Base-by-base conservation (phyloP, 2,888 invertebrate genomes). In the Acleris emargana region DNA sequence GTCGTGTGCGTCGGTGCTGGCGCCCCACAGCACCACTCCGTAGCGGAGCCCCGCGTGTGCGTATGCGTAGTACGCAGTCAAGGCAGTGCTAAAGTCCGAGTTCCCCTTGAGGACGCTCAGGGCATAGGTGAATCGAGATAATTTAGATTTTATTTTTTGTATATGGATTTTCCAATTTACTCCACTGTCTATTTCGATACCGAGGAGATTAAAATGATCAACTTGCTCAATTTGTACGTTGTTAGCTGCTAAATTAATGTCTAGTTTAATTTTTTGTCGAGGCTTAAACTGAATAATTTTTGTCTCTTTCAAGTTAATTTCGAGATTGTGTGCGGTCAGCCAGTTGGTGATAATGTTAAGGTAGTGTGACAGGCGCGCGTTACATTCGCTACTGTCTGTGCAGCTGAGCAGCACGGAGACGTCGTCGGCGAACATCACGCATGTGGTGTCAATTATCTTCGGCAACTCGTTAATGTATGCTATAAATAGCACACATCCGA, bases 281-380 rank as follows among this genome's bases (percentile, higher is more conserved):
- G 57, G 42, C 4, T 20, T 45, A 57, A 18, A 57, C 22, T 57
- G 57, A 16, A 57, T 57, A 7, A 57, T 0, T 57, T 57, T 57
- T 4, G 49, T 49, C 43, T 57, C 45, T 16, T 38, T 20, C 5
- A 57, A 18, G 1, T 55, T 55, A 6, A 57, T 57, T 45, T 57
- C 45, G 4, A 57, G 22, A 22, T 57, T 47, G 18, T 57, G 57
- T 11, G 20, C 45, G 1, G 38, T 22, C 1, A 25, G 22, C 50
- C 20, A 50, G 1, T 20, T 9, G 1, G n/a, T 5, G 5, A 50
- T 50, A 9, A 11, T 18, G 1, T 50, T 50, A 1, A 50, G 3
- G 5, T n/a, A 43, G n/a, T 43, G 43, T n/a, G n/a, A 5, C 1
- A 32, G 28, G 28, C 28, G 28, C 28, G 28, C 28, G 28, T 32